Base-by-base conservation (phyloP, 2,888 invertebrate species). In the Mythimna albipuncta region DNA sequence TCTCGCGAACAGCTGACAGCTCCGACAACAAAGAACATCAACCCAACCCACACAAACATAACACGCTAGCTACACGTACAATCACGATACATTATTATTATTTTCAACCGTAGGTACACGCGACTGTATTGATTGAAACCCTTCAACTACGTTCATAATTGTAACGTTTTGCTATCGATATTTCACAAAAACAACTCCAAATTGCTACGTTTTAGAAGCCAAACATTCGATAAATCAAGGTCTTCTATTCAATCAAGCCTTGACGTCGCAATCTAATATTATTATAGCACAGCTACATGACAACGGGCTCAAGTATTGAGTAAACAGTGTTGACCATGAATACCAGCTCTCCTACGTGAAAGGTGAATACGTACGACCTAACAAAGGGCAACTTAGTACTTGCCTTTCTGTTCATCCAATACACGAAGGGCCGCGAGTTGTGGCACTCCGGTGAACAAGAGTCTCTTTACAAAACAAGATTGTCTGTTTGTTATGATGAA, bases 321-420 rank as follows among this genome's bases (percentile, higher is more conserved):
- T 91, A 92, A 90, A 91, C 90, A 91, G 77, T 72, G 81, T 87
- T 92, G 92, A 91, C 92, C 92, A 90, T 92, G 93, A 93, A 91
- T 83, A 88, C 81, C 64, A 63, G 67, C 70, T 68, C 70, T 84
- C 75, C 71, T 76, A 76, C 68, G 89, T 87, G 88, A 91, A 89
- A 91, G 88, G 91, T 91, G 91, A 91, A 85, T 82, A 83, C 76
- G 79, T 86, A 87, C 86, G 88, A 87, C 89, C 89, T 90, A 90
- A 92, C 90, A 91, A 91, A 93, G 92, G 93, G 91, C 90, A 89
- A 82, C 76, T 67, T 82, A 82, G 82, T 92, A 96, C 96, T 96
- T 95, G 95, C 96, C 96, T 96, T 95, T 94, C 90, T 95, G 93
- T 91, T 93, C 96, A 96, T 96, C 96, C 96, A 96, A 96, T 95